Conservation (phyloP, 2,113 vertebrate genomes). For the Eira barbara region DNA sequence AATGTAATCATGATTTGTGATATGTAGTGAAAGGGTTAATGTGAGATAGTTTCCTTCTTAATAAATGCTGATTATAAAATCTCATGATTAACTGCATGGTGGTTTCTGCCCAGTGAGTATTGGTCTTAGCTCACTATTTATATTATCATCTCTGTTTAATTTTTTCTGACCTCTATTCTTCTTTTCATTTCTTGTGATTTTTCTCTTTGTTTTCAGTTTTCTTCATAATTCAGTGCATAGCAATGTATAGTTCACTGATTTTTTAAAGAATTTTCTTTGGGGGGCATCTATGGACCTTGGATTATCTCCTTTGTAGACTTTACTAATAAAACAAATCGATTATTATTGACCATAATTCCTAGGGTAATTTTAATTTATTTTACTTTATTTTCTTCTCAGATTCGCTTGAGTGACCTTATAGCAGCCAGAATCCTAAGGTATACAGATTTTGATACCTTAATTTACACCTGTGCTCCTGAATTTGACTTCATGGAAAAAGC, state of each 20-base stretch:
- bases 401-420: conserved; percentile 95
- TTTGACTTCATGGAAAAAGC: conserved; percentile 98
- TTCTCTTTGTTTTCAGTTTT: not conserved
- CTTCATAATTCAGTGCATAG: not conserved
- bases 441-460: conserved; percentile 97
- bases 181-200: not conserved
- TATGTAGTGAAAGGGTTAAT: not conserved
- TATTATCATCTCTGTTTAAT: not conserved
- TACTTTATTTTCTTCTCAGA: conserved; percentile 81
- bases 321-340: not conserved
- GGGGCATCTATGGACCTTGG: not conserved
- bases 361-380: conserved; percentile 34
- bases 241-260: not conserved
- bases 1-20: not conserved
- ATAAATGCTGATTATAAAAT: not conserved
- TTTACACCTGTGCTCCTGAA: conserved; percentile 95
- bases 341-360: not conserved
- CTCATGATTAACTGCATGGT: not conserved
- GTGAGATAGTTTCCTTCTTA: not conserved
- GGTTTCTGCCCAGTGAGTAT: not conserved
- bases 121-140: conserved; percentile 1
- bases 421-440: conserved; percentile 96
- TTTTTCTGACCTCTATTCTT: not conserved
- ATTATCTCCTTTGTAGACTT: not conserved
- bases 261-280: not conserved